These are phyloP conservation scores for Microplitis deprimator DNA, from an alignment of 2,888 invertebrate species.

Conservation along the genomic window DNA sequence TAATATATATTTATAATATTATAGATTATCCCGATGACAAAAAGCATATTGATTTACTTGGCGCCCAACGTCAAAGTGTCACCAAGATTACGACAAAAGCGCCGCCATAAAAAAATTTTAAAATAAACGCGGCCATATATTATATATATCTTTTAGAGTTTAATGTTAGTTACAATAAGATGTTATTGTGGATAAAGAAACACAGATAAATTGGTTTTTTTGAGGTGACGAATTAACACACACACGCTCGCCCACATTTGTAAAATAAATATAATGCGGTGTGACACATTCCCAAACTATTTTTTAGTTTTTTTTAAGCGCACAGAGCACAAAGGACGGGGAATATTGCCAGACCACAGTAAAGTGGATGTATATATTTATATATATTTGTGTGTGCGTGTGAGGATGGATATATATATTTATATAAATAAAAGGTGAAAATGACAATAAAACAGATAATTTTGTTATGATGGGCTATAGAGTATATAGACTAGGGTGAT, in stretches of 20 bases:
- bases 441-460: constrained; percentile 20
- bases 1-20: not conserved
- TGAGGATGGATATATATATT: not conserved
- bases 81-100: constrained; percentile 14
- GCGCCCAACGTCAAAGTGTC: constrained; percentile 10
- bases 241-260: constrained; percentile 9
- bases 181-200: constrained; percentile 17
- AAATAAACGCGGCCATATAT: not conserved
- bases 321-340: not conserved
- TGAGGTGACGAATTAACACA: constrained; percentile 20
- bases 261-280: constrained; percentile 6
- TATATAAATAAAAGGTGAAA: constrained; percentile 20
- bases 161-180: constrained; percentile 19
- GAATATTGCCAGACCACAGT: not conserved
- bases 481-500: constrained; percentile 46
- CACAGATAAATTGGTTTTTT: constrained; percentile 24
- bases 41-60: constrained; percentile 19
- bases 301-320: constrained; percentile 1
- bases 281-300: constrained; percentile 33
- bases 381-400: constrained; percentile 8
- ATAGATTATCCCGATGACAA: not conserved
- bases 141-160: not conserved
- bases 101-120: not conserved
- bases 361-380: not conserved
- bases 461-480: constrained; percentile 28